Conservation (phyloP, 2,888 invertebrate species). For the Nyleta sp. region DNA sequence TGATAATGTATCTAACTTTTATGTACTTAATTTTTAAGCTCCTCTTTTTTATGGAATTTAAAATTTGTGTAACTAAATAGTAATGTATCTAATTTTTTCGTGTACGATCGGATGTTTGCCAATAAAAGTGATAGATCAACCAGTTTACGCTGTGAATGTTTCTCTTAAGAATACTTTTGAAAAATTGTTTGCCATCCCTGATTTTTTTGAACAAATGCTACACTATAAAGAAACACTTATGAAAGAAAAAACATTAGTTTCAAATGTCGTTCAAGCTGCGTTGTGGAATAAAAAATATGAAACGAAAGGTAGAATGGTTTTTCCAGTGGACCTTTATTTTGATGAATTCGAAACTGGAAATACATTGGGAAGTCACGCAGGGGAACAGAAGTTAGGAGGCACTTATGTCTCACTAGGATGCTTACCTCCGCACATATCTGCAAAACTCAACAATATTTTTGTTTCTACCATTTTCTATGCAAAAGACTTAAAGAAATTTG, state of each 20-base stretch:
- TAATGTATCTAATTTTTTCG: too few species aligned
- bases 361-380: constrained; percentile 16
- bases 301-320: neutral
- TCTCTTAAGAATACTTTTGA: constrained; percentile 44
- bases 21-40: too few species aligned
- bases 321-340: constrained; percentile 4
- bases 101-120: too few species aligned
- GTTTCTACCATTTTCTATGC: constrained; percentile 35
- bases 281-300: constrained; percentile 31
- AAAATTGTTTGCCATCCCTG: constrained; percentile 27
- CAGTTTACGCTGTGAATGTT: constrained; percentile 53
- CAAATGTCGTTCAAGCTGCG: constrained; percentile 8
- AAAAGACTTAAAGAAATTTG: constrained; percentile 29
- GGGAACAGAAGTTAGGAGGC: constrained; percentile 11
- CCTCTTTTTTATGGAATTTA: too few species aligned
- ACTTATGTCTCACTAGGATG: constrained; percentile 49
- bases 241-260: constrained; percentile 1
- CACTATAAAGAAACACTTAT: neutral
- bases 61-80: too few species aligned
- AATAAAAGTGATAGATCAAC: constrained; percentile 18
- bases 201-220: constrained; percentile 1
- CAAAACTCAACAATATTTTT: constrained; percentile 50
- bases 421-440: constrained; percentile 59
- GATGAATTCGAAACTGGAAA: constrained; percentile 17
- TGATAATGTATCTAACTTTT: too few species aligned